These are phyloP conservation scores for Lapara coniferarum DNA, from an alignment of 2,888 invertebrate genomes.

Conservation along the genomic window DNA sequence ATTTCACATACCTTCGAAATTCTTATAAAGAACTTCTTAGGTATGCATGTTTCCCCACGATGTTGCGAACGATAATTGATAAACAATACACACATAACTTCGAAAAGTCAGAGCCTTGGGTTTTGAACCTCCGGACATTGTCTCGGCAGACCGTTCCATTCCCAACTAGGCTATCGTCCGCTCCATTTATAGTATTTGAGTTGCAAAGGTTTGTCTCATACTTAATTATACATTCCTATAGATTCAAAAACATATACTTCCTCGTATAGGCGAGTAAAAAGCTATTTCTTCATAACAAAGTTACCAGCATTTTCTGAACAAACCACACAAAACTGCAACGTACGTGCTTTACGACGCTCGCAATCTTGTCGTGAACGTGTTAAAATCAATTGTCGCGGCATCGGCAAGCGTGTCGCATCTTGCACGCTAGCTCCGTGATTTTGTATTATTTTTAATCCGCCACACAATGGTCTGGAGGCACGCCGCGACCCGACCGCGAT, in stretches of 20 bases:
- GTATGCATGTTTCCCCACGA: no score
- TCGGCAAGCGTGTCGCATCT: slow-evolving; percentile 11
- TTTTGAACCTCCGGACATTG: no score
- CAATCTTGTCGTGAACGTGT: slow-evolving; percentile 15
- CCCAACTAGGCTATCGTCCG: no score
- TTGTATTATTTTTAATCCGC: slow-evolving; percentile 65
- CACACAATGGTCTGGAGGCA: slow-evolving; percentile 50
- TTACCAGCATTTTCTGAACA: background rate
- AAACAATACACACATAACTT: no score
- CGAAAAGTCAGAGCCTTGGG: no score
- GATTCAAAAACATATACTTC: background rate
- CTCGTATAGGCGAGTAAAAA: background rate
- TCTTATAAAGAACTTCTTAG: no score
- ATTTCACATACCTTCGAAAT: no score
- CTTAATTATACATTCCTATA: background rate
- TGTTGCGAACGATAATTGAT: no score
- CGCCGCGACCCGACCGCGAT: slow-evolving; percentile 41
- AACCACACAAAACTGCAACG: background rate
- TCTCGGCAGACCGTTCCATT: no score
- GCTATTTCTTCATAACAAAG: background rate
- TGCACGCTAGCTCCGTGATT: slow-evolving; percentile 18
- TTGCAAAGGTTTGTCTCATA: no score
- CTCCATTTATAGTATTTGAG: no score
- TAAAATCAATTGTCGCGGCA: slow-evolving; percentile 18
- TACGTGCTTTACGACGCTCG: slow-evolving; percentile 2